Percentiles rank a stretch among this genome's conserved stretches.
Evolutionary conservation across 2,888 invertebrate species (phyloP).

Genomic region (Lasioglossum morio): DNA sequence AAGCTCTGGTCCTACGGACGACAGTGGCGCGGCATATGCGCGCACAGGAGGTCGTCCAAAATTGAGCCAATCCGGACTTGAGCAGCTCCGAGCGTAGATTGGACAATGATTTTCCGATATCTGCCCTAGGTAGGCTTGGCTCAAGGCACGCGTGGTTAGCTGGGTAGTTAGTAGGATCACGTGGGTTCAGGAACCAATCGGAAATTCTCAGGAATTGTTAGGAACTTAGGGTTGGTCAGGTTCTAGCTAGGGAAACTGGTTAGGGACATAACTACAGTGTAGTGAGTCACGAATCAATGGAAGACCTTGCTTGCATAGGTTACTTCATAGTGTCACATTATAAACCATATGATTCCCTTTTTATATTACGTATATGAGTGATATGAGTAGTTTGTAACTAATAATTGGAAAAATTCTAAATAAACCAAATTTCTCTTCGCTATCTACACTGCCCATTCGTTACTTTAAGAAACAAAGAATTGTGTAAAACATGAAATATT

Average conservation of each 20-base stretch:
- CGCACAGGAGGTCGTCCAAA: too few relatives aligned
- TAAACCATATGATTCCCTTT: constrained; percentile 1
- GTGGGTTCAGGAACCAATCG: neutral
- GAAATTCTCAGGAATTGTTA: neutral
- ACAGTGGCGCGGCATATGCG: too few relatives aligned
- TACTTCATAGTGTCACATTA: neutral
- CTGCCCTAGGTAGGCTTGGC: too few relatives aligned
- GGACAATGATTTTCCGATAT: too few relatives aligned
- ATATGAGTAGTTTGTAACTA: neutral
- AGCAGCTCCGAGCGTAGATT: too few relatives aligned
- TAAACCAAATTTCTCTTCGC: neutral
- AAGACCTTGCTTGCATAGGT: neutral
- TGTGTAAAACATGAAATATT: neutral
- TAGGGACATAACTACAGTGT: neutral
- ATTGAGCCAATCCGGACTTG: too few relatives aligned
- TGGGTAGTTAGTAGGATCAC: neutral
- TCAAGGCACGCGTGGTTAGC: too few relatives aligned
- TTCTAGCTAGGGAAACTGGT: neutral
- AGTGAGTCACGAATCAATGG: constrained; percentile 4
- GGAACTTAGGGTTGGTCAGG: neutral
- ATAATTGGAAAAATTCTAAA: neutral
- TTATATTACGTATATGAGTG: neutral
- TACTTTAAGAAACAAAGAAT: neutral
- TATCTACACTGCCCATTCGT: neutral
- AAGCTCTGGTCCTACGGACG: too few relatives aligned